These are phyloP conservation scores for Chironomus tepperi DNA, from an alignment of 1,140 invertebrate species.

Conservation along the genomic window DNA sequence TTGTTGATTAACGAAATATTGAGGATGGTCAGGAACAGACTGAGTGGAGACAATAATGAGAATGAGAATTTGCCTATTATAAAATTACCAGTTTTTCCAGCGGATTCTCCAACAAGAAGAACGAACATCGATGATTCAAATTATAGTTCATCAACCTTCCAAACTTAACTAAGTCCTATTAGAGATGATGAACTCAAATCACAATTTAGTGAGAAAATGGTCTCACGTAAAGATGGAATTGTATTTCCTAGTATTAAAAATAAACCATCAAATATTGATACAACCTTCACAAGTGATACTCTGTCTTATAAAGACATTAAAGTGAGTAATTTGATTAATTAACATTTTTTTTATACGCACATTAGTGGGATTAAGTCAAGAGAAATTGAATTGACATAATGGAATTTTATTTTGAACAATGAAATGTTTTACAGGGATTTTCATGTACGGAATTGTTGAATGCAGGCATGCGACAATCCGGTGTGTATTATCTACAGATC, in stretches of 20 bases:
- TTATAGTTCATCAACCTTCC: not conserved
- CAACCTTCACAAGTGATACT: slow-evolving; percentile 65
- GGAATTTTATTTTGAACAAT: slow-evolving; percentile 19
- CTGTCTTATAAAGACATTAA: slow-evolving; percentile 68
- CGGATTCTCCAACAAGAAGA: not conserved
- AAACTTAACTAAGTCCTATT: not conserved
- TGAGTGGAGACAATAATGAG: not conserved
- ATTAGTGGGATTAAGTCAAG: too few species aligned
- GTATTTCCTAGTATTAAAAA: slow-evolving; percentile 87
- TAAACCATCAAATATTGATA: slow-evolving; percentile 73
- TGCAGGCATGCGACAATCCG: slow-evolving; percentile 74
- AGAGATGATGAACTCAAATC: not conserved
- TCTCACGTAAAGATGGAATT: slow-evolving; percentile 55
- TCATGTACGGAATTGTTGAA: slow-evolving; percentile 76
- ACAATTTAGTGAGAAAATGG: not conserved
- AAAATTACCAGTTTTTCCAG: not conserved
- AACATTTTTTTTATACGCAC: not conserved
- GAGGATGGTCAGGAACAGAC: not conserved
- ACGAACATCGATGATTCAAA: not conserved
- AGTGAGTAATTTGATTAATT: slow-evolving; percentile 48
- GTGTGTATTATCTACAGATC: slow-evolving; percentile 82
- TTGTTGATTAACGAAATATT: slow-evolving; percentile 7
- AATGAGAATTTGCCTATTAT: slow-evolving; percentile 36
- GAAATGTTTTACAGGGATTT: slow-evolving; percentile 53
- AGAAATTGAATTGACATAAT: too few species aligned